These are phyloP conservation scores for Peromyscus melanophrys DNA, from an alignment of 2,797 vertebrate genomes.

Conservation along the genomic window DNA sequence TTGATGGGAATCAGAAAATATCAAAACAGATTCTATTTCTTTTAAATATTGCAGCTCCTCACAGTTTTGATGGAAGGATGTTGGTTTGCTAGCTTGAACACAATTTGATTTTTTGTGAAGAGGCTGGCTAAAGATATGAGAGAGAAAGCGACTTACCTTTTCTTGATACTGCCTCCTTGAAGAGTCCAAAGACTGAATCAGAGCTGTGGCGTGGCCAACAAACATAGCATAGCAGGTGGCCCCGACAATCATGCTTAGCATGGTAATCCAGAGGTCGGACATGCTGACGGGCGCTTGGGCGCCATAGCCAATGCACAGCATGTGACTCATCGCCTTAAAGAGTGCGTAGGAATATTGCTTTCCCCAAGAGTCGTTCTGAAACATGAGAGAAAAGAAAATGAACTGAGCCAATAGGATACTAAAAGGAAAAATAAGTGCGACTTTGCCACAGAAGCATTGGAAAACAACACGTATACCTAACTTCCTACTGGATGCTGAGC, in stretches of 20 bases:
- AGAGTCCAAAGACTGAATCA: conserved; percentile 98
- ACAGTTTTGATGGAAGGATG: not conserved
- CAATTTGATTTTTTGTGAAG: not conserved
- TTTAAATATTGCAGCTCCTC: conserved; percentile 12
- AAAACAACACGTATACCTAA: conserved; percentile 82
- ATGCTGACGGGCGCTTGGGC: conserved; percentile 98
- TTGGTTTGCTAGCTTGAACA: not conserved
- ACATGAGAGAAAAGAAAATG: conserved; percentile 71
- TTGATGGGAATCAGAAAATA: not conserved
- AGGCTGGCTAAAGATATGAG: not conserved
- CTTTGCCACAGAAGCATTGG: conserved; percentile 64
- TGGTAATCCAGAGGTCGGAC: conserved; percentile 99
- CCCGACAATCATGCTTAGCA: conserved; percentile 99
- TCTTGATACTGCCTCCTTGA: conserved; percentile 98
- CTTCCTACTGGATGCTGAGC: not conserved
- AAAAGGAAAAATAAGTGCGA: conserved; percentile 26
- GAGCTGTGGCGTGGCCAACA: conserved; percentile 97
- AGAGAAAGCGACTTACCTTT: conserved; percentile 92
- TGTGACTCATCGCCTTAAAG: conserved; percentile 99
- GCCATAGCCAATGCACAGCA: conserved; percentile 98
- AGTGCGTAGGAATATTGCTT: conserved; percentile 99
- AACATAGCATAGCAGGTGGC: conserved; percentile 99
- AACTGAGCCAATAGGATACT: conserved; percentile 67
- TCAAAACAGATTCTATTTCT: conserved; percentile 1
- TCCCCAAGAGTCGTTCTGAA: conserved; percentile 98